phyloP scores from a whole-genome alignment of 2,113 vertebrate genomes.

The Callopanchax toddi region DNA sequence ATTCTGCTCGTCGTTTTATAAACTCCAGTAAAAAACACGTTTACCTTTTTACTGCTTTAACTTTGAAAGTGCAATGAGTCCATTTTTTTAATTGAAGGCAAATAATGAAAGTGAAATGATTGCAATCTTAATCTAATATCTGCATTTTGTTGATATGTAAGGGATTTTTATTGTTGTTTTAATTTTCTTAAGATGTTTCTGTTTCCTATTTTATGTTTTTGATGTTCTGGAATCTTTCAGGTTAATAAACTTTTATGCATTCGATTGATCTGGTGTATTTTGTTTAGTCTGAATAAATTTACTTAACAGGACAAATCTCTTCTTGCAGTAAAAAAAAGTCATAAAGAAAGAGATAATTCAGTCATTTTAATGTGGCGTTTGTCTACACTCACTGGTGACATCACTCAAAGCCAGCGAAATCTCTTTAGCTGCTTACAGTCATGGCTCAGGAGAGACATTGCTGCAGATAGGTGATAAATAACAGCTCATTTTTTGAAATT shows the following conservation, averaged over 20 bases:
- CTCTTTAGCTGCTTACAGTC: too few species aligned
- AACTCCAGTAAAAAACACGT: conserved; percentile 19
- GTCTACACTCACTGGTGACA: too few species aligned
- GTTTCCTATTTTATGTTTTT: conserved; percentile 24
- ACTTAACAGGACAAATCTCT: not conserved
- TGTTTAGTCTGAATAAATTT: not conserved
- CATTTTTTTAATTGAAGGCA: conserved; percentile 38
- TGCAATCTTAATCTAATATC: conserved; percentile 67
- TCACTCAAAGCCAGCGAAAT: too few species aligned
- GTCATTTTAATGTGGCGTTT: too few species aligned
- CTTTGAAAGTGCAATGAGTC: conserved; percentile 76
- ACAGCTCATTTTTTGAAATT: too few species aligned
- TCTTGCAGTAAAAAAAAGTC: too few species aligned
- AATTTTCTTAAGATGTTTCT: conserved; percentile 43
- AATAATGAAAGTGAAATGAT: conserved; percentile 59
- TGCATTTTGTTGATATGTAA: conserved; percentile 69
- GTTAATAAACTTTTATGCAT: conserved; percentile 63
- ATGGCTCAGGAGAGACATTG: too few species aligned
- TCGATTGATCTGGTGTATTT: not conserved
- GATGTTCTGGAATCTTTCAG: conserved; percentile 59
- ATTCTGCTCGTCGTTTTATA: conserved; percentile 9
- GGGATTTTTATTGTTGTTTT: conserved; percentile 54
- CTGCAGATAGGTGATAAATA: too few species aligned
- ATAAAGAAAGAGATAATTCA: too few species aligned
- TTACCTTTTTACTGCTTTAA: conserved; percentile 12